phyloP scores from a whole-genome alignment of 2,888 invertebrate species.

The Phasia obesa region DNA sequence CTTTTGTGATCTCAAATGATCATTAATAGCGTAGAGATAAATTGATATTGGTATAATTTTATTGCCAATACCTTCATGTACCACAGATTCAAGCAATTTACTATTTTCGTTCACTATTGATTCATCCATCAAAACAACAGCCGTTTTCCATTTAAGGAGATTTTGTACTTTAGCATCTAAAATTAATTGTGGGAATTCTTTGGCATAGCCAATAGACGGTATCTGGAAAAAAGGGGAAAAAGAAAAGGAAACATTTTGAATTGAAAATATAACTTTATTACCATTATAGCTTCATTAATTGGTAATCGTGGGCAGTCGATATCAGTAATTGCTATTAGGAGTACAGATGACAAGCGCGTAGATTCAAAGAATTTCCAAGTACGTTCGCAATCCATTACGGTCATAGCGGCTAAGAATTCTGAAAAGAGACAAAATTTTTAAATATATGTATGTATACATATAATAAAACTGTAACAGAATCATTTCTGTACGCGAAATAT shows the following conservation, averaged over 20 bases:
- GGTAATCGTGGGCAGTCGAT: conserved; percentile 91
- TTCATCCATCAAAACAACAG: conserved; percentile 88
- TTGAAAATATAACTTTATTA: conserved; percentile 56
- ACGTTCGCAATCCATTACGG: conserved; percentile 88
- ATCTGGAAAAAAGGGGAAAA: conserved; percentile 76
- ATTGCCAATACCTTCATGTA: conserved; percentile 78
- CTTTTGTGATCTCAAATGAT: conserved; percentile 76
- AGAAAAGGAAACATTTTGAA: not conserved
- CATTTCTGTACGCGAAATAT: no score
- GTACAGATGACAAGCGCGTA: conserved; percentile 86
- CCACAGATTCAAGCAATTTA: conserved; percentile 78
- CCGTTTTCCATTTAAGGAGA: conserved; percentile 88
- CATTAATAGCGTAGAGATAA: conserved; percentile 79
- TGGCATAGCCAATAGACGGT: conserved; percentile 87
- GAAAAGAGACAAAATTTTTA: no score
- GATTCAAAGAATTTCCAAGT: conserved; percentile 88
- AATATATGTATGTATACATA: no score
- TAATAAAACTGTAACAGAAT: no score
- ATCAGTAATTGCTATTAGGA: conserved; percentile 90
- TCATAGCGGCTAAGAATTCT: conserved; percentile 89
- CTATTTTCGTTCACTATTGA: conserved; percentile 83
- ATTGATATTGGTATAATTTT: conserved; percentile 79
- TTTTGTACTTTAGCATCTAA: conserved; percentile 88
- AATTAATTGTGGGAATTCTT: conserved; percentile 90
- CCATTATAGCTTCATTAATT: conserved; percentile 86